phyloP scores from a whole-genome alignment of 92 coral and sea anemone genomes.

The Galaxea fascicularis region DNA sequence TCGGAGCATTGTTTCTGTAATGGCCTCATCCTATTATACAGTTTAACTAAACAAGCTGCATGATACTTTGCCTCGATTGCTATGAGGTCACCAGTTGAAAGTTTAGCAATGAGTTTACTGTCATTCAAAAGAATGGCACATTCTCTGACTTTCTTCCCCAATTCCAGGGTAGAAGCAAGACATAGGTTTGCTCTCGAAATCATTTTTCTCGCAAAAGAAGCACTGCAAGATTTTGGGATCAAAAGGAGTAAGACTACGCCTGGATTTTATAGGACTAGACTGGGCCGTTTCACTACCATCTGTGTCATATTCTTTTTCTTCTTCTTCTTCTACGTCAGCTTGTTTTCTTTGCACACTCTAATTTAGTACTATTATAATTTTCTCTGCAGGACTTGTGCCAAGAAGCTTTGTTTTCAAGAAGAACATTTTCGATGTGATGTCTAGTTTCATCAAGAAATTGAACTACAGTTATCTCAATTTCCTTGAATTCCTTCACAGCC shows the following conservation, averaged over 20 bases:
- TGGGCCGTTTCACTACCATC: slow-evolving; percentile 25
- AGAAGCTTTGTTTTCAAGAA: slow-evolving; percentile 34
- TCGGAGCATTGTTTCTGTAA: slow-evolving; percentile 54
- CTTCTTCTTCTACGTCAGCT: slow-evolving; percentile 39
- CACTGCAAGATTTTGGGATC: slow-evolving; percentile 32
- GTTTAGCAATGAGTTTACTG: slow-evolving; percentile 59
- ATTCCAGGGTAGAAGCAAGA: slow-evolving; percentile 57
- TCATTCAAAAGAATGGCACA: slow-evolving; percentile 66
- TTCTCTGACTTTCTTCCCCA: slow-evolving; percentile 58
- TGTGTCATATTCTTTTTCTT: slow-evolving; percentile 26
- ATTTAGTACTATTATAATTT: slow-evolving; percentile 31
- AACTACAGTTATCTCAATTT: slow-evolving; percentile 20
- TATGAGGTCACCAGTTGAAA: slow-evolving; percentile 64
- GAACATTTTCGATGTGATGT: slow-evolving; percentile 30
- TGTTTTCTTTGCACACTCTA: slow-evolving; percentile 44
- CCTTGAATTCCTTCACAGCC: slow-evolving; percentile 43
- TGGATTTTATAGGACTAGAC: slow-evolving; percentile 46
- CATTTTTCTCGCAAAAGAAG: slow-evolving; percentile 56
- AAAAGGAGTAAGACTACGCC: slow-evolving; percentile 33
- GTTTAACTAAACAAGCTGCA: slow-evolving; percentile 45
- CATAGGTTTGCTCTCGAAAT: slow-evolving; percentile 47
- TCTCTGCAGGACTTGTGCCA: slow-evolving; percentile 54
- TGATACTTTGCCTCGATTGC: slow-evolving; percentile 79
- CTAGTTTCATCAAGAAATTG: slow-evolving; percentile 28
- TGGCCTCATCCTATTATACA: slow-evolving; percentile 50